Conservation (phyloP, 2,797 vertebrate genomes). For the Labroides dimidiatus region DNA sequence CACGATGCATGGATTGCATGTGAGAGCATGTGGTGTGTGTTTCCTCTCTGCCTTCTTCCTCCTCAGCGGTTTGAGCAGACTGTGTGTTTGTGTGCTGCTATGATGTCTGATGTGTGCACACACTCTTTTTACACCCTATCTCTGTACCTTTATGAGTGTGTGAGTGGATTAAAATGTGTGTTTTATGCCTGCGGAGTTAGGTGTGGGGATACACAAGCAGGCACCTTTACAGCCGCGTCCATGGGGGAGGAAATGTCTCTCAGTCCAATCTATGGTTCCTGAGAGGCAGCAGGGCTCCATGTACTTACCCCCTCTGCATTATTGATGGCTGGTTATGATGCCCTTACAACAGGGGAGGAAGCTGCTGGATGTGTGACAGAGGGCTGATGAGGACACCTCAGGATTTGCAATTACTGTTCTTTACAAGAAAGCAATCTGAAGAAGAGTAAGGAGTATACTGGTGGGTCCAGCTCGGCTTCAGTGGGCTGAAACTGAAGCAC, state of each 20-base stretch:
- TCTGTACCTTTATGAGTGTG: no score
- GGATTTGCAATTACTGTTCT: not conserved
- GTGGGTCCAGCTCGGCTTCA: not conserved
- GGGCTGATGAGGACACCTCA: slow-evolving; percentile 68
- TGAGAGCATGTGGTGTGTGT: slow-evolving; percentile 61
- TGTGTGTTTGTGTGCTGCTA: slow-evolving; percentile 4
- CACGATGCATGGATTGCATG: slow-evolving; percentile 53
- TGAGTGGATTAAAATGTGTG: not conserved
- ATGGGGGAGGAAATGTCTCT: slow-evolving; percentile 80
- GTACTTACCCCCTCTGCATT: slow-evolving; percentile 83
- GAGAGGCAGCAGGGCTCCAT: slow-evolving; percentile 62
- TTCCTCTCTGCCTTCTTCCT: slow-evolving; percentile 30
- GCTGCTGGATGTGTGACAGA: slow-evolving; percentile 81
- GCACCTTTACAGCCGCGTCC: slow-evolving; percentile 81
- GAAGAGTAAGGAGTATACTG: no score
- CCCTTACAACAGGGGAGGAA: slow-evolving; percentile 82
- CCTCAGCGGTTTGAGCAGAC: slow-evolving; percentile 17
- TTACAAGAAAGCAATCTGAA: not conserved
- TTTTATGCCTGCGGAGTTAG: slow-evolving; percentile 28
- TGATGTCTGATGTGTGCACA: not conserved
- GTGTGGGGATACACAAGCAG: slow-evolving; percentile 84
- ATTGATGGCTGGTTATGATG: slow-evolving; percentile 92
- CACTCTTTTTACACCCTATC: not conserved
- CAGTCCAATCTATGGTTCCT: slow-evolving; percentile 82
- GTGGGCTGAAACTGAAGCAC: not conserved